Evolutionary conservation across 2,113 vertebrate genomes (phyloP).

Genomic region (Eubucco bourcierii): DNA sequence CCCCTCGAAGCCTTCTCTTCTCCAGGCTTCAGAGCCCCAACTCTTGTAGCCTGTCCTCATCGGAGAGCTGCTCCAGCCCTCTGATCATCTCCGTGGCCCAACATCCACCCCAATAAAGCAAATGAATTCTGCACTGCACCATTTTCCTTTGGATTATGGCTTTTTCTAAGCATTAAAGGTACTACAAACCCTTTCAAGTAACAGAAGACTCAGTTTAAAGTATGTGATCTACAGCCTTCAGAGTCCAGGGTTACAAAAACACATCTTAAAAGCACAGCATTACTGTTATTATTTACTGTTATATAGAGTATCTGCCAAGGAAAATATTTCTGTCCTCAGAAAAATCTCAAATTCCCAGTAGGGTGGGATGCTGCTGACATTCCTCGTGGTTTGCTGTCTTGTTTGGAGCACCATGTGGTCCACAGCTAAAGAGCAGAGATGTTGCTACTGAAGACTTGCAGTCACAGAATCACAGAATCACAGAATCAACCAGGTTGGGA

Average conservation of each 20-base stretch:
- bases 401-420: background rate
- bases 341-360: conserved; percentile 3
- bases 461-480: background rate
- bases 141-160: background rate
- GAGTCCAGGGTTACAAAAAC: conserved; percentile 2
- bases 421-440: background rate
- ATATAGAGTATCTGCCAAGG: background rate
- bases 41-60: too few relatives aligned
- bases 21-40: too few relatives aligned
- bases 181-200: background rate
- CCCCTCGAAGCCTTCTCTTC: too few relatives aligned
- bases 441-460: background rate
- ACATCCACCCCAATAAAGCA: background rate
- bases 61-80: too few relatives aligned
- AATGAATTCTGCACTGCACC: background rate
- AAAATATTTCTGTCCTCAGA: conserved; percentile 28
- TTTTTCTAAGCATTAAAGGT: background rate
- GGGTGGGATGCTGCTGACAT: background rate
- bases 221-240: background rate
- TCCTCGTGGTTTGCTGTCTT: conserved; percentile 21
- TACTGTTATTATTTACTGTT: background rate
- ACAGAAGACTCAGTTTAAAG: background rate
- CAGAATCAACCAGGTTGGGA: too few relatives aligned
- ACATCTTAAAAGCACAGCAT: background rate
- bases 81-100: too few relatives aligned